Evolutionary conservation across 1,140 invertebrate genomes (phyloP).

Genomic region (Zaprionus africanus): DNA sequence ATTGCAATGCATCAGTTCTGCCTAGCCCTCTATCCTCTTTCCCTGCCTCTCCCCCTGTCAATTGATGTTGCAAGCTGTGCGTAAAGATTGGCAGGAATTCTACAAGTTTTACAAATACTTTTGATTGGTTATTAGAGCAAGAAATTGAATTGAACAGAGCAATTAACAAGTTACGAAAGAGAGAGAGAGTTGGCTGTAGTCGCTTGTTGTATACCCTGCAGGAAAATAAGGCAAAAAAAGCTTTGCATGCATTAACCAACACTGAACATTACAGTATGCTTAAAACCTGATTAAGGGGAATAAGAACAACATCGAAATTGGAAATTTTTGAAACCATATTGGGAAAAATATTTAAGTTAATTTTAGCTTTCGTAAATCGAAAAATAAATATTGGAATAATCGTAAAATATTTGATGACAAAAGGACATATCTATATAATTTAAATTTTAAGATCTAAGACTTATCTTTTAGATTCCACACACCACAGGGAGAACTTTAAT

Average conservation of each 20-base stretch:
- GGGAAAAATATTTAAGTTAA: too few species aligned
- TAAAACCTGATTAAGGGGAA: too few species aligned
- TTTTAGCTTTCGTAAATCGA: too few species aligned
- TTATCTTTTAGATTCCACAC: not conserved
- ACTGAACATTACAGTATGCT: too few species aligned
- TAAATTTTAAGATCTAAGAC: not conserved
- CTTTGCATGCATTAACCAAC: too few species aligned
- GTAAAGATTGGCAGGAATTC: not conserved
- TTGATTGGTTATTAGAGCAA: not conserved
- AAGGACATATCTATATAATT: not conserved
- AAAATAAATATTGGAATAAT: too few species aligned
- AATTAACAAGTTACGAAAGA: not conserved
- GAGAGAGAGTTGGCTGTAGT: not conserved
- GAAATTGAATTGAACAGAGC: not conserved
- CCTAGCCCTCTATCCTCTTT: not conserved
- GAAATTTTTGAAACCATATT: too few species aligned
- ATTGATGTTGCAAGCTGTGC: not conserved
- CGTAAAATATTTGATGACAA: too few species aligned
- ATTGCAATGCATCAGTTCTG: not conserved
- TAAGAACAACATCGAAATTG: too few species aligned
- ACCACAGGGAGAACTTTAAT: constrained; percentile 7
- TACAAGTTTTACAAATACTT: not conserved
- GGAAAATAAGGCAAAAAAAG: too few species aligned
- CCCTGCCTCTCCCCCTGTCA: not conserved
- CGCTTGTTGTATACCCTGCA: not conserved